phyloP scores from a whole-genome alignment of 2,888 invertebrate species.

The Caenorhabditis macrosperma region DNA sequence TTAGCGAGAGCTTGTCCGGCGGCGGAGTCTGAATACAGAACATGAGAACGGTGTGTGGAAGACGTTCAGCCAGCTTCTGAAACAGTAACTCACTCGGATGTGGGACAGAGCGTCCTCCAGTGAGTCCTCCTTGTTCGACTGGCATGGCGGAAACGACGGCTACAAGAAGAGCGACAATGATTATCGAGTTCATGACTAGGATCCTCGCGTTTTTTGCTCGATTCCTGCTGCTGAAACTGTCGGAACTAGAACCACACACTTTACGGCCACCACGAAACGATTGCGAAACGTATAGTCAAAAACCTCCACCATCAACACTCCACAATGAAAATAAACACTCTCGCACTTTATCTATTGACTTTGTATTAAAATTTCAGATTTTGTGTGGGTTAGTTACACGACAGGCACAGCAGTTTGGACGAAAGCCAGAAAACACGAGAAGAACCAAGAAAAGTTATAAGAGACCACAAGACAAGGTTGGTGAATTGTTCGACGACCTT shows the following conservation, averaged over 20 bases:
- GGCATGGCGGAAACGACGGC: slow-evolving; percentile 48
- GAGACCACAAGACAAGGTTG: slow-evolving; percentile 18
- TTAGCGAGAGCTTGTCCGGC: slow-evolving; percentile 56
- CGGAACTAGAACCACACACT: slow-evolving; percentile 27
- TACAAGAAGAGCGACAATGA: slow-evolving; percentile 49
- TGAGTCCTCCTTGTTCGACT: slow-evolving; percentile 47
- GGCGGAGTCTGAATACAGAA: slow-evolving; percentile 42
- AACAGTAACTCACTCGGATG: slow-evolving; percentile 51
- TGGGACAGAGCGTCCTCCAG: slow-evolving; percentile 55
- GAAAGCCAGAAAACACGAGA: background rate
- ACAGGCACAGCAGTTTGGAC: slow-evolving; percentile 40
- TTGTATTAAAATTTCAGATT: slow-evolving; percentile 15
- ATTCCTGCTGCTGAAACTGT: slow-evolving; percentile 47
- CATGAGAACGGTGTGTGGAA: background rate
- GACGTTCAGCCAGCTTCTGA: background rate
- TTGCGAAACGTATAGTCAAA: slow-evolving; percentile 22
- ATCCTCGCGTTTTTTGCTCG: background rate
- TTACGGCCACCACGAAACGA: background rate
- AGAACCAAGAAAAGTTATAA: background rate
- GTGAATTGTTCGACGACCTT: background rate
- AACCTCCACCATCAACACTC: slow-evolving; percentile 20
- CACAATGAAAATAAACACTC: slow-evolving; percentile 10
- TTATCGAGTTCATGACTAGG: slow-evolving; percentile 33
- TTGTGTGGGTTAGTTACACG: slow-evolving; percentile 47
- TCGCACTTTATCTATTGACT: slow-evolving; percentile 12